A percentile compares a stretch with the other conserved stretches of the same genome.
Conservation (phyloP, 2,113 vertebrate species). For the Trogon surrucura region DNA sequence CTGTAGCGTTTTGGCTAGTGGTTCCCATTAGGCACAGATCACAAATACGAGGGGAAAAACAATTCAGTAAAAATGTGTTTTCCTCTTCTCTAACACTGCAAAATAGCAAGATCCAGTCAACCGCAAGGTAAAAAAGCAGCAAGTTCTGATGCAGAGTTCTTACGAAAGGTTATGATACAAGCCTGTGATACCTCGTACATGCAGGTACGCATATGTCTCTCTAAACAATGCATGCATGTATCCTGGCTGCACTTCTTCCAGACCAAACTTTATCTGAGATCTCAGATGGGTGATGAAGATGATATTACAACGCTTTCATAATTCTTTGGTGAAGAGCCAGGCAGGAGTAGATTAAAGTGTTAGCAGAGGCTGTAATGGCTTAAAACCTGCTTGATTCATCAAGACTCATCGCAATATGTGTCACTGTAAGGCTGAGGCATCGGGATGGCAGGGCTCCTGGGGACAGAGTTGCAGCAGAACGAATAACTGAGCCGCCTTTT, state of each 20-base stretch:
- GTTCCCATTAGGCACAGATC: neutral
- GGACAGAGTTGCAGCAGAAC: neutral
- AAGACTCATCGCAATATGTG: neutral
- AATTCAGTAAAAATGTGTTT: neutral
- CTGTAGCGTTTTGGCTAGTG: neutral
- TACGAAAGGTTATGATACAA: neutral
- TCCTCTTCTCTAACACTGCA: neutral
- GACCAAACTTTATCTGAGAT: neutral
- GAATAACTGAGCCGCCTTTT: neutral
- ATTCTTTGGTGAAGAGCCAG: neutral
- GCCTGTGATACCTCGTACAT: fast-evolving
- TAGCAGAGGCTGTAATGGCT: neutral
- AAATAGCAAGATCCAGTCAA: neutral
- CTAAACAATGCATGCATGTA: neutral
- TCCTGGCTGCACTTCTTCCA: neutral
- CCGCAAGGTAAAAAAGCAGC: neutral
- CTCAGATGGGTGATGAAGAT: neutral
- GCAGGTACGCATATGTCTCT: fast-evolving
- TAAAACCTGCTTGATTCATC: neutral
- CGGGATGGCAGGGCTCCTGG: neutral
- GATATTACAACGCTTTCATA: neutral
- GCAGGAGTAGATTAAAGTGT: neutral
- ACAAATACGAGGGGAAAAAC: neutral
- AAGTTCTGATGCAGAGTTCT: neutral
- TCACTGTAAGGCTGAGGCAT: neutral